Percentiles rank a stretch among this genome's conserved stretches.
Conservation (phyloP, 64 coral and sea anemone species). For the Pocillopora damicornis region DNA sequence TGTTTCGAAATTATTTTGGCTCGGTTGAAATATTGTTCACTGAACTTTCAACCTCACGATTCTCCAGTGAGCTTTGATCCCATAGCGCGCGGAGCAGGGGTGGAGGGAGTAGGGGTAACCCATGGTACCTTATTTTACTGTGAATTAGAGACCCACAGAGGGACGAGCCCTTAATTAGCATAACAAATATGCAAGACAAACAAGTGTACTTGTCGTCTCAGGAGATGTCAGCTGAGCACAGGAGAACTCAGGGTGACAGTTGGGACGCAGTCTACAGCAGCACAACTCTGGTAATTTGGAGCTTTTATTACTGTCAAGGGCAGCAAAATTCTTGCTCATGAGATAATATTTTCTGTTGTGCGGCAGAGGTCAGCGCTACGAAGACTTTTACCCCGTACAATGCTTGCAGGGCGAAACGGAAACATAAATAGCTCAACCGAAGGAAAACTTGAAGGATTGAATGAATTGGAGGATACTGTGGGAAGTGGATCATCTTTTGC, state of each 20-base stretch:
- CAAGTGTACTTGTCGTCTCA: conserved; percentile 1
- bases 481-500: conserved; percentile 54
- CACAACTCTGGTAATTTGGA: conserved; percentile 19
- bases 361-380: conserved; percentile 3
- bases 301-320: background rate
- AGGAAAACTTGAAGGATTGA: background rate
- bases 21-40: too few species aligned
- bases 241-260: background rate
- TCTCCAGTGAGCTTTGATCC: too few species aligned
- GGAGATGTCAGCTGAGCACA: conserved; percentile 3
- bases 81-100: too few species aligned
- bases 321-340: background rate
- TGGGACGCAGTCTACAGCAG: conserved; percentile 18
- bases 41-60: too few species aligned
- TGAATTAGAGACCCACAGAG: background rate
- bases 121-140: background rate
- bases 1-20: too few species aligned
- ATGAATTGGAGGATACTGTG: conserved; percentile 46
- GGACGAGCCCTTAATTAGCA: background rate
- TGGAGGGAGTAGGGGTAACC: too few species aligned
- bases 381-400: conserved; percentile 13
- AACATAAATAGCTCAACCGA: background rate
- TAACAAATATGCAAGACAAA: conserved; percentile 31
- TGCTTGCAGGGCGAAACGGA: background rate
- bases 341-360: background rate